phyloP scores from a whole-genome alignment of 2,113 vertebrate genomes.

The Setophaga kirtlandii region DNA sequence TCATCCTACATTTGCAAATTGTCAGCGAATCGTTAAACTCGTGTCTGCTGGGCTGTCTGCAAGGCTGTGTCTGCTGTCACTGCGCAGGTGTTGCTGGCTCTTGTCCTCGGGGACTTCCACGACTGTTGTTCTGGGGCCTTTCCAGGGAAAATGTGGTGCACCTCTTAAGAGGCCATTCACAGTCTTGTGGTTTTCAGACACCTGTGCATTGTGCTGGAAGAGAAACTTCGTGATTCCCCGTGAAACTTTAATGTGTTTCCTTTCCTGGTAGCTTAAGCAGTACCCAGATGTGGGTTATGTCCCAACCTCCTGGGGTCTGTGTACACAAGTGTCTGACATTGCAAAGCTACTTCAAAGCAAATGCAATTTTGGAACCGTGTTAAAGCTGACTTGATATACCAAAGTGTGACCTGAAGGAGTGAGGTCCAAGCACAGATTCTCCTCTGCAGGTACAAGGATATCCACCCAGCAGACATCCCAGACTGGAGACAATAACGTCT shows the following conservation, averaged over 20 bases:
- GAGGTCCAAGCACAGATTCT: not conserved
- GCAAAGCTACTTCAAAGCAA: not conserved
- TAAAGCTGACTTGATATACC: not conserved
- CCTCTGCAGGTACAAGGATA: not conserved
- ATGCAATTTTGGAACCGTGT: not conserved
- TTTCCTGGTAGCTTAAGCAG: not conserved
- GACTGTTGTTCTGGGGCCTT: not conserved
- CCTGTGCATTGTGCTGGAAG: not conserved
- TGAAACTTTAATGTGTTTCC: not conserved
- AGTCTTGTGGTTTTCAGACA: not conserved
- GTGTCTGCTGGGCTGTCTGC: conserved; percentile 1
- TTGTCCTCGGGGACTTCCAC: not conserved
- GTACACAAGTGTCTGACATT: not conserved
- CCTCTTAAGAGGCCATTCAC: not conserved
- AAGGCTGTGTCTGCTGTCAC: not conserved
- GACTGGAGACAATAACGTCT: not conserved
- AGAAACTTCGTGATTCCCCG: not conserved
- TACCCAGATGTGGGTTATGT: not conserved
- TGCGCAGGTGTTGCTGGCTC: not conserved
- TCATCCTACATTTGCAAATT: conserved; percentile 35
- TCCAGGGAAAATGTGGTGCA: not conserved
- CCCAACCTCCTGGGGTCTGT: not conserved
- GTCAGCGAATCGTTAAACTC: not conserved
- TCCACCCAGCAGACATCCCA: not conserved
- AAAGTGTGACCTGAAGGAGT: not conserved